phyloP scores from a whole-genome alignment of 1,140 invertebrate species.

The Ruditapes philippinarum region DNA sequence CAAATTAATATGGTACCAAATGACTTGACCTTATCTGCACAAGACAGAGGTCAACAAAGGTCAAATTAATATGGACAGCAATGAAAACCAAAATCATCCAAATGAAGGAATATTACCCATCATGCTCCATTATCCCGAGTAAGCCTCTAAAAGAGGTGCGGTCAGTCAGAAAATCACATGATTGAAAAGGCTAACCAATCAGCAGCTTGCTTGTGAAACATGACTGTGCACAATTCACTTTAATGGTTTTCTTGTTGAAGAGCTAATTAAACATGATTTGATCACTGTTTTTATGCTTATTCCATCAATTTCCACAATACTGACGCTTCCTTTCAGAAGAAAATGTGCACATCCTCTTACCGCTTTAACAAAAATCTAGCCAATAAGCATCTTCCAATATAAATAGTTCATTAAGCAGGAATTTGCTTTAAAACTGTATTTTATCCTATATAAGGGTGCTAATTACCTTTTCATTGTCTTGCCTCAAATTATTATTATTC shows the following conservation, averaged over 20 bases:
- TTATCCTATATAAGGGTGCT: slow-evolving; percentile 42
- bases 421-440: background rate
- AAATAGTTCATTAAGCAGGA: background rate
- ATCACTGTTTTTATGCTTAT: slow-evolving; percentile 60
- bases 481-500: background rate
- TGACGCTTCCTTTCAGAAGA: background rate
- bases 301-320: slow-evolving; percentile 30
- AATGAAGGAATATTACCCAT: slow-evolving; percentile 61
- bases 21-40: slow-evolving; percentile 2
- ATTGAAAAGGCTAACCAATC: slow-evolving; percentile 65
- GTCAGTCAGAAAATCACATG: slow-evolving; percentile 59
- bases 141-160: slow-evolving; percentile 1
- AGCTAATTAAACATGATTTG: slow-evolving; percentile 55
- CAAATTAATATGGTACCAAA: slow-evolving; percentile 50
- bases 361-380: background rate
- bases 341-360: background rate
- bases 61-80: slow-evolving; percentile 54
- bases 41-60: slow-evolving; percentile 41
- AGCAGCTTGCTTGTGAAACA: slow-evolving; percentile 10
- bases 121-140: slow-evolving; percentile 47
- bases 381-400: slow-evolving; percentile 17
- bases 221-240: slow-evolving; percentile 59
- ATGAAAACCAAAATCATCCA: slow-evolving; percentile 52
- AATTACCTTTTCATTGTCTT: slow-evolving; percentile 18
- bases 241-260: slow-evolving; percentile 47